phyloP scores from a whole-genome alignment of 2,797 vertebrate species.

The Pachyuromys duprasi region DNA sequence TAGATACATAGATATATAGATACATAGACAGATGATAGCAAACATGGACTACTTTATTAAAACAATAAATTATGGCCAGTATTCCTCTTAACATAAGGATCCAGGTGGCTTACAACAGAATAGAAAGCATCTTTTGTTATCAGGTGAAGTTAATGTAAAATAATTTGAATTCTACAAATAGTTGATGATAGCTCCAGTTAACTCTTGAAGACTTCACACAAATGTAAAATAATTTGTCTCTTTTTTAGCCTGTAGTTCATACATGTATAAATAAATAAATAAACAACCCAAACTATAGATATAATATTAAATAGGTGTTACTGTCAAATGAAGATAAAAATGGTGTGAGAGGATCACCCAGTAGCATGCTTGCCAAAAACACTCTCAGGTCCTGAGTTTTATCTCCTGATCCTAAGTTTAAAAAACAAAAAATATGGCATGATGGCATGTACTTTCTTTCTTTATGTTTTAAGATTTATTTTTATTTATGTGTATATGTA shows the following conservation, averaged over 20 bases:
- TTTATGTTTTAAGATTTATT: not conserved
- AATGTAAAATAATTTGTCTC: no score
- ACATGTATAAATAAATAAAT: not conserved
- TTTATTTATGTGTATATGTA: not conserved
- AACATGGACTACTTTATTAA: not conserved
- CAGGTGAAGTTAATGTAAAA: not conserved
- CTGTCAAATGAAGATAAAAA: not conserved
- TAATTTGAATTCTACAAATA: not conserved
- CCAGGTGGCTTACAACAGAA: not conserved
- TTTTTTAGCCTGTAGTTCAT: not conserved
- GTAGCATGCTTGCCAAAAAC: not conserved
- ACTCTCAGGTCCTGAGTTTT: not conserved
- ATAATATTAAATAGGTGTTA: not conserved
- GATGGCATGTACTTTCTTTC: not conserved
- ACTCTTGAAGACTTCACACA: not conserved
- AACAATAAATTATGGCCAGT: constrained; percentile 21
- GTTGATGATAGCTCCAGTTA: not conserved
- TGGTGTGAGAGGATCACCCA: not conserved
- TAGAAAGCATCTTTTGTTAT: not conserved
- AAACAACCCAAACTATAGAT: not conserved
- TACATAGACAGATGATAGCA: not conserved
- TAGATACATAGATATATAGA: no score
- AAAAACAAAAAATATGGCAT: not conserved
- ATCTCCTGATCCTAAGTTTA: not conserved
- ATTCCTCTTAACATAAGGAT: not conserved